Conservation (phyloP, 2,888 invertebrate species). For the Shargacucullia verbasci region DNA sequence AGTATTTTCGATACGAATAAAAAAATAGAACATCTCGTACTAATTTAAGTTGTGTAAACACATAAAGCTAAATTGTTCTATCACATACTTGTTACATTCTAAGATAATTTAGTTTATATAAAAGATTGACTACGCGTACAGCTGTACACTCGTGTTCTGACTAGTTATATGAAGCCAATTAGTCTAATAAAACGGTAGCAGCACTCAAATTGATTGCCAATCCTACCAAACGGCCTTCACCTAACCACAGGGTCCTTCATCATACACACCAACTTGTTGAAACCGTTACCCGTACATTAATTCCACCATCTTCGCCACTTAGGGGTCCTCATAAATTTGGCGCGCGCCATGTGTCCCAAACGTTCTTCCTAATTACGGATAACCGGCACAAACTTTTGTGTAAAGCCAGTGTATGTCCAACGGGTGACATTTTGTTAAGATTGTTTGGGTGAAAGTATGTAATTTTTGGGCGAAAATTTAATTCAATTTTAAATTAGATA, state of each 20-base stretch:
- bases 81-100: too few relatives aligned
- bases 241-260: constrained; percentile 10
- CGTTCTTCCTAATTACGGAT: constrained; percentile 55
- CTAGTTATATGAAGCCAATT: too few relatives aligned
- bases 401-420: constrained; percentile 30
- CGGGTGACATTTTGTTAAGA: constrained; percentile 26
- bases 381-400: constrained; percentile 51
- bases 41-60: too few relatives aligned
- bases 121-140: too few relatives aligned
- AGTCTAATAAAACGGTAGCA: too few relatives aligned
- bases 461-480: constrained; percentile 18
- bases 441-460: constrained; percentile 5
- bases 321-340: constrained; percentile 54
- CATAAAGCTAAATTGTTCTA: too few relatives aligned
- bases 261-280: constrained; percentile 26
- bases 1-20: too few relatives aligned
- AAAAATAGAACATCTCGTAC: too few relatives aligned
- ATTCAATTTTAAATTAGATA: constrained; percentile 1
- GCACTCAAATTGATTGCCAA: not conserved
- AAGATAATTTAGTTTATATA: too few relatives aligned
- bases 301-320: constrained; percentile 45
- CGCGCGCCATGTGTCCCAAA: constrained; percentile 53
- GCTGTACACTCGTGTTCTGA: too few relatives aligned
- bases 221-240: constrained; percentile 7
- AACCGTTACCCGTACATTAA: constrained; percentile 53